These are phyloP conservation scores for Atopsyche davidsoni DNA, from an alignment of 1,140 invertebrate genomes.

Conservation along the genomic window DNA sequence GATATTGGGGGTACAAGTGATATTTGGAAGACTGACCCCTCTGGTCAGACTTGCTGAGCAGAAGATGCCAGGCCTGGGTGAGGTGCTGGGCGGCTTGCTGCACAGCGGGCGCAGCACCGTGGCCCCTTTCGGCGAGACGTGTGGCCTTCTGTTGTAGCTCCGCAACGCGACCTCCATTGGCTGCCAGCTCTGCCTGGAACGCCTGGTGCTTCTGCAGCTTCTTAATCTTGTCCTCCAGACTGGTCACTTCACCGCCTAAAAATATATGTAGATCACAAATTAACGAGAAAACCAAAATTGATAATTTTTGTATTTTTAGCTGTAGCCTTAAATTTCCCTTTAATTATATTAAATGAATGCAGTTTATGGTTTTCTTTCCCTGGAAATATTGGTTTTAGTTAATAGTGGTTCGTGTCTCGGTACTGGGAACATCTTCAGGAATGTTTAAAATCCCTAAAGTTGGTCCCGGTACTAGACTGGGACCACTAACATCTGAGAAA, in stretches of 20 bases:
- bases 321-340: no score
- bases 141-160: conserved; percentile 71
- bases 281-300: no score
- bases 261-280: no score
- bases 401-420: no score
- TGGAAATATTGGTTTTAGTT: no score
- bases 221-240: conserved; percentile 85
- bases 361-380: no score
- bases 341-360: no score
- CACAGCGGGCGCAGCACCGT: conserved; percentile 60
- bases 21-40: conserved; percentile 41
- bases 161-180: conserved; percentile 80
- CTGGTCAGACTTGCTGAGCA: conserved; percentile 73
- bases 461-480: no score
- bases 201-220: conserved; percentile 97
- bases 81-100: conserved; percentile 68
- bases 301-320: no score
- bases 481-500: no score
- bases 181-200: conserved; percentile 89
- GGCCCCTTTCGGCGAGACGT: conserved; percentile 59
- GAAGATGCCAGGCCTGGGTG: conserved; percentile 68
- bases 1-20: no score
- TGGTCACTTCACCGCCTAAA: conserved; percentile 64
- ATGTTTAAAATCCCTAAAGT: neutral
- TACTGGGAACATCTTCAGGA: no score